A percentile compares a stretch with the other conserved stretches of the same genome.
These are phyloP conservation scores for Tiliqua scincoides DNA, from an alignment of 2,113 vertebrate genomes.

Conservation along the genomic window DNA sequence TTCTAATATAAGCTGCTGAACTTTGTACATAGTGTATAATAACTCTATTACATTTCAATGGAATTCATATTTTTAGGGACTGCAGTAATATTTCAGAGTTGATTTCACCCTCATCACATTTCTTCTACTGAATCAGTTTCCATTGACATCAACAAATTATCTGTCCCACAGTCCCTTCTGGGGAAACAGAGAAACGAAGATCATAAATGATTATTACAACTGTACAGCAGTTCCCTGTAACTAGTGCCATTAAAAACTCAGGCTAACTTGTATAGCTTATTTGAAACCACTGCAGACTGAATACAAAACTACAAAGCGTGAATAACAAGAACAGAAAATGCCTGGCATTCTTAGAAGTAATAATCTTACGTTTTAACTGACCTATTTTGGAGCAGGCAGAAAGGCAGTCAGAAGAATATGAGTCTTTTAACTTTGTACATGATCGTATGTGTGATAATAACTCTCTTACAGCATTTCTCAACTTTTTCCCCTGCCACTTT, in stretches of 20 bases:
- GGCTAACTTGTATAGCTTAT: slow-evolving; percentile 31
- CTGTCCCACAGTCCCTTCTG: background rate
- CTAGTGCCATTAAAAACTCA: background rate
- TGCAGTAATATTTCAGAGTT: background rate
- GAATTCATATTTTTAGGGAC: background rate
- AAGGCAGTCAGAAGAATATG: too few species aligned
- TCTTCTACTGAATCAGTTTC: background rate
- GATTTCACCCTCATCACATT: background rate
- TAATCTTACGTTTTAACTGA: background rate
- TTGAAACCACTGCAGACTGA: slow-evolving; percentile 12
- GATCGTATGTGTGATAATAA: too few species aligned
- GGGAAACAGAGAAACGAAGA: background rate
- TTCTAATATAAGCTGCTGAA: background rate
- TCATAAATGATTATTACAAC: background rate
- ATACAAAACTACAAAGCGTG: background rate
- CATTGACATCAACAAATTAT: background rate
- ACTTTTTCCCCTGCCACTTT: too few species aligned
- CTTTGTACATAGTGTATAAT: background rate
- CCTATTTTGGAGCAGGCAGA: too few species aligned
- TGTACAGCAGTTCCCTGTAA: background rate
- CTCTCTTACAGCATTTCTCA: too few species aligned
- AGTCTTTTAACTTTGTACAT: too few species aligned
- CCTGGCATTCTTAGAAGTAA: background rate
- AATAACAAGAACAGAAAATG: too few species aligned
- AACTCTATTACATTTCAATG: background rate